A percentile compares a stretch with the other conserved stretches of the same genome.
phyloP scores from a whole-genome alignment of 2,888 invertebrate genomes.

The Spicauda simplicius region DNA sequence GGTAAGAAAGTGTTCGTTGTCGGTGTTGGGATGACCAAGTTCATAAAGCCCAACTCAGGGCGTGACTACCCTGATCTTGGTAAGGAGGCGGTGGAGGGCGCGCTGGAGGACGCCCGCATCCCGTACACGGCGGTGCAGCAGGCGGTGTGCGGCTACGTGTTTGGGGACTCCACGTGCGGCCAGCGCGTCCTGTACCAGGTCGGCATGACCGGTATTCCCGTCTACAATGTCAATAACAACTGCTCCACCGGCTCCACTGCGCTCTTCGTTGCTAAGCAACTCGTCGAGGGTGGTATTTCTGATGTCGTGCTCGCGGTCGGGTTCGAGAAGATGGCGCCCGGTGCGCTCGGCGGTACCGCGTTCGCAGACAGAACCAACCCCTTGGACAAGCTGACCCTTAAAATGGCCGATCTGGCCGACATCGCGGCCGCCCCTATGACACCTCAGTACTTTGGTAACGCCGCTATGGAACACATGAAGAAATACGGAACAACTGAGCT shows the following conservation, averaged over 20 bases:
- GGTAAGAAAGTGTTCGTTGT: slow-evolving; percentile 92
- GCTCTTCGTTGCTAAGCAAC: slow-evolving; percentile 94
- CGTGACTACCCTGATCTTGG: slow-evolving; percentile 98
- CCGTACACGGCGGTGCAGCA: slow-evolving; percentile 92
- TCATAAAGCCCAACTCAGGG: slow-evolving; percentile 96
- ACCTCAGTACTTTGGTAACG: slow-evolving; percentile 98
- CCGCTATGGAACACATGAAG: slow-evolving; percentile 97
- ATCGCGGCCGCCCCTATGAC: slow-evolving; percentile 89
- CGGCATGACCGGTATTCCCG: slow-evolving; percentile 98
- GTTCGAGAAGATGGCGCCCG: slow-evolving; percentile 99
- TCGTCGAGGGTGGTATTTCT: slow-evolving; percentile 94
- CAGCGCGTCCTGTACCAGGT: slow-evolving; percentile 97
- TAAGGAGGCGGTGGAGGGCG: slow-evolving; percentile 95
- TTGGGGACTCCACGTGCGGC: slow-evolving; percentile 97
- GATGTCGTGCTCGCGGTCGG: slow-evolving; percentile 97
- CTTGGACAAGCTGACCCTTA: slow-evolving; percentile 93
- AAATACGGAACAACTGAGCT: slow-evolving; percentile 96
- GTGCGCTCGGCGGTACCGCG: slow-evolving; percentile 91
- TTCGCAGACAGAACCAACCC: slow-evolving; percentile 94
- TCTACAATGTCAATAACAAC: slow-evolving; percentile 99
- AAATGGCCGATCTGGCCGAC: slow-evolving; percentile 93
- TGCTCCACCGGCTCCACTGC: slow-evolving; percentile 99
- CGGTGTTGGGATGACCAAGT: slow-evolving; percentile 99
- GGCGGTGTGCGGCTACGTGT: slow-evolving; percentile 96
- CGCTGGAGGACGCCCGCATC: slow-evolving; percentile 93